These are phyloP conservation scores for Ichneumoninae sp. DNA, from an alignment of 2,888 invertebrate genomes.

Conservation along the genomic window DNA sequence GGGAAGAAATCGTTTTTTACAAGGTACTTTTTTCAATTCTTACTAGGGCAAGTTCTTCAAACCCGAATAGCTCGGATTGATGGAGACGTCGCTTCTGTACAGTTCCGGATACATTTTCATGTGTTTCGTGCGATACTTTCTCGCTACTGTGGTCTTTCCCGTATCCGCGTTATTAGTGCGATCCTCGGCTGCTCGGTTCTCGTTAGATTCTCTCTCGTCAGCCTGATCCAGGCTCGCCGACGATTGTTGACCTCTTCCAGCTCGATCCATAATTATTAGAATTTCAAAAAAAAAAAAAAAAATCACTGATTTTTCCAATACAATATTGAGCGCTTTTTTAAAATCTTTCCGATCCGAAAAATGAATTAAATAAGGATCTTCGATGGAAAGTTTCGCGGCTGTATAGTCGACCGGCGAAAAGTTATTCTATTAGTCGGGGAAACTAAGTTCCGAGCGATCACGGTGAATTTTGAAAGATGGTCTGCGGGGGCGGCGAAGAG, in stretches of 20 bases:
- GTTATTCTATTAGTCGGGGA: conserved; percentile 38
- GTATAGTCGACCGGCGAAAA: neutral
- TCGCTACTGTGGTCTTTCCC: conserved; percentile 47
- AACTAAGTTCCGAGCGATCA: conserved; percentile 36
- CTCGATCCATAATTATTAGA: conserved; percentile 33
- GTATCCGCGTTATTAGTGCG: conserved; percentile 23
- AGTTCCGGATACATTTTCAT: conserved; percentile 84
- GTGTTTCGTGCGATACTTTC: conserved; percentile 72
- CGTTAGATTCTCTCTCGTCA: conserved; percentile 2
- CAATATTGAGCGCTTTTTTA: neutral
- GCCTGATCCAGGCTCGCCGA: neutral
- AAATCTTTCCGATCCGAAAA: neutral
- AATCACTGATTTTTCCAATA: too few relatives aligned
- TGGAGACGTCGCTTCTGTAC: conserved; percentile 87
- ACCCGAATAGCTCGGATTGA: conserved; percentile 87
- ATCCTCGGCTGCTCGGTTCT: conserved; percentile 4
- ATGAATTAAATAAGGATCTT: neutral
- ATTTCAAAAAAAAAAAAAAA: neutral
- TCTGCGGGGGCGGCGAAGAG: conserved; percentile 29
- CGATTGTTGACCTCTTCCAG: conserved; percentile 9
- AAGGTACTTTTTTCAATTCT: conserved; percentile 80
- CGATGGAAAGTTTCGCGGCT: conserved; percentile 8
- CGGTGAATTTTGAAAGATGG: conserved; percentile 63
- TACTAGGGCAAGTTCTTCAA: conserved; percentile 87
- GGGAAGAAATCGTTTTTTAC: neutral